Base-by-base conservation (phyloP, 2,888 invertebrate genomes). In the Seira musarum region DNA sequence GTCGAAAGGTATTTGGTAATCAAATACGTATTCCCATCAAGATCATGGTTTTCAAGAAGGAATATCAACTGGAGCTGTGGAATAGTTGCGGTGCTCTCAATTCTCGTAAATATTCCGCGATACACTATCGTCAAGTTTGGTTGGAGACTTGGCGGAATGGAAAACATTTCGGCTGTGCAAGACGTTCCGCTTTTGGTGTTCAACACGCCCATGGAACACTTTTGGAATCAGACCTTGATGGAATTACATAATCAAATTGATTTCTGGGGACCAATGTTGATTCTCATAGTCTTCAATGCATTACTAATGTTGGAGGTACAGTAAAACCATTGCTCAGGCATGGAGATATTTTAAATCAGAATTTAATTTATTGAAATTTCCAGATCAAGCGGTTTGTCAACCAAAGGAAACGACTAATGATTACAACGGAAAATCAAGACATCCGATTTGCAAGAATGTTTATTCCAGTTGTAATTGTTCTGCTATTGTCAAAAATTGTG, bases 181-280 rank as follows among this genome's bases (percentile, higher is more conserved):
- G 53, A 57, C 53, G 13, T 40, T 10, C 21, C n/a, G 13, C 60
- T 72, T 40, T 17, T 78, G 17, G 61, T 78, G 6, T n/a, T 67
- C 1, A 53, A 71, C 21, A 78, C 72, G 6, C 21, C 46, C 3
- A 22, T 72, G 46, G 72, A 78, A 46, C 15, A 17, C 6, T 72
- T 78, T 67, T 72, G 71, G 71, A 72, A 78, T 21, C 19, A 24
- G 0, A 25, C 35, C 0, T 30, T 40, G 13, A 66, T 66, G 8
- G 71, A 61, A 60, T 71, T 78, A 49, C 71, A 71, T 67, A 61
- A 79, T 22, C 53, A 64, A 53, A 68, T 79, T 46, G 79, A 79
- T 17, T 73, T 79, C 40, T 79, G 79, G 79, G 46, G 67, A 19
- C 79, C 73, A 6, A 40, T 79, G 19, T 68, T 72, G 2, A 49